Evolutionary conservation across 2,113 vertebrate species (phyloP), one percentile per base, ranked within the genome.

Genomic region (Sinocyclocheilus anshuiensis): DNA sequence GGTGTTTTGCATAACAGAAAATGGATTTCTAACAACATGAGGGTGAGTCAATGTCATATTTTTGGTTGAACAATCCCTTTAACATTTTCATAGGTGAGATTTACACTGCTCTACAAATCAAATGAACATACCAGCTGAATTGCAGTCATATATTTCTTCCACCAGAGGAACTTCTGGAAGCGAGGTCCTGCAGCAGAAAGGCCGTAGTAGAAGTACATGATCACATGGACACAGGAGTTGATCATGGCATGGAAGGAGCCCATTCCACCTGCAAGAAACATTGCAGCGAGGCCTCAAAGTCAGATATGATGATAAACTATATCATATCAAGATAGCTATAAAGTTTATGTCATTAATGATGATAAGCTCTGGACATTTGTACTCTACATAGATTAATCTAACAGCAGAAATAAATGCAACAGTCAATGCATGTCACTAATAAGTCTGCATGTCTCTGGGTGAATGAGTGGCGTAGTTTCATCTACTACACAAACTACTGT

Each of bases 61-160:
- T 65, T 6, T 1, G 11, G 24, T 1, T 65, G 12, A 5, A 3
- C 12, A 1, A 65, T 29, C 65, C 26, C 26, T 67, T 69, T 7
- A 69, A 18, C 26, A 69, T 69, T 8, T 8, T 5, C 12, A 42
- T 45, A 13, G 74, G 20, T 2, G 11, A 26, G 7, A 29, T 50
- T 29, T 48, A 65, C 3, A n/a, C 15, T 1, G 16, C 26, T 55
- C 18, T 55, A 33, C 5, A 9, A 45, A 63, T 26, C 33, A 26
- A 63, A 71, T 24, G 45, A 48, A 93, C 96, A 91, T 89, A 99
- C 98, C 95, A 99, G 95, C 91, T 99, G 98, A 91, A 99, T 98
- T 85, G 98, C 98, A 0, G 98, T 99, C 96, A 99, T 99, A 87
- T 99, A 97, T 87, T 99, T 99, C 91, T 99, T 99, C 98, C 98